phyloP scores from a whole-genome alignment of 1,140 invertebrate genomes.

The Andrena cerasifolii region DNA sequence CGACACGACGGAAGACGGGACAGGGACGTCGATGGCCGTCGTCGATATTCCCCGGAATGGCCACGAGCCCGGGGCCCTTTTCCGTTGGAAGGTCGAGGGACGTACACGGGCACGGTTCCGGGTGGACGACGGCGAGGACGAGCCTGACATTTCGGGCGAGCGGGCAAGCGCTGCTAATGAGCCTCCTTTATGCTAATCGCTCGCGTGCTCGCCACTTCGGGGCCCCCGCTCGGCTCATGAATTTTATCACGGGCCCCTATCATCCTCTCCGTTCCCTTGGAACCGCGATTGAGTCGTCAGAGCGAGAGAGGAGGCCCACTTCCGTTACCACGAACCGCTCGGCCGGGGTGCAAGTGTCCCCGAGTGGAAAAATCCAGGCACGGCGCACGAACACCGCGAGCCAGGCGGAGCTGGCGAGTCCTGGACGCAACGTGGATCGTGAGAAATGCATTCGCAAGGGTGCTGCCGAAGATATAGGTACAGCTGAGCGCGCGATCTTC shows the following conservation, averaged over 20 bases:
- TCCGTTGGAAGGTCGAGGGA: constrained; percentile 32
- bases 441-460: constrained; percentile 6
- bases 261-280: constrained; percentile 66
- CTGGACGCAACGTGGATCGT: constrained; percentile 8
- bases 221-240: constrained; percentile 67
- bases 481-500: neutral
- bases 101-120: constrained; percentile 54
- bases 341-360: constrained; percentile 5
- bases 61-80: constrained; percentile 20
- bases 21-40: constrained; percentile 26
- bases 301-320: constrained; percentile 31
- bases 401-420: constrained; percentile 2
- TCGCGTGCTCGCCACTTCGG: constrained; percentile 70
- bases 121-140: constrained; percentile 49
- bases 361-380: constrained; percentile 44
- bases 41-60: constrained; percentile 33
- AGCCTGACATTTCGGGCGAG: constrained; percentile 67
- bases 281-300: constrained; percentile 72
- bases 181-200: constrained; percentile 76
- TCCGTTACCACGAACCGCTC: constrained; percentile 40
- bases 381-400: constrained; percentile 33
- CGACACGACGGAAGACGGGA: constrained; percentile 6
- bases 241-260: constrained; percentile 74
- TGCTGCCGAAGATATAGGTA: neutral
- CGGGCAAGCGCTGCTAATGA: constrained; percentile 72